A percentile compares a stretch with the other conserved stretches of the same genome.
These are phyloP conservation scores for Menura novaehollandiae DNA, from an alignment of 2,113 vertebrate genomes.

Conservation along the genomic window DNA sequence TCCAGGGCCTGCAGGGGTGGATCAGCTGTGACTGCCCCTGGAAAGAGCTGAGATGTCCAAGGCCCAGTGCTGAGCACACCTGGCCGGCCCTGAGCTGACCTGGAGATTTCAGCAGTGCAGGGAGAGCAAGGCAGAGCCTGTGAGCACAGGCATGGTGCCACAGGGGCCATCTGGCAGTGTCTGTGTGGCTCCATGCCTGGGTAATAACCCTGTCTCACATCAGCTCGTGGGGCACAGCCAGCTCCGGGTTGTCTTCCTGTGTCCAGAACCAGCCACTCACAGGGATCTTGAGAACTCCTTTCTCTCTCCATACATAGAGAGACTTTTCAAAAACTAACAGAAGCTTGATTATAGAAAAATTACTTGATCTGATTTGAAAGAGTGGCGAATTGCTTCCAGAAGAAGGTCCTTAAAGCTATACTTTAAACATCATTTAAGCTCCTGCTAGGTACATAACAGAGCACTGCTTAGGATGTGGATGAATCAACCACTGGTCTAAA, in stretches of 20 bases:
- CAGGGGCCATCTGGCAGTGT: neutral
- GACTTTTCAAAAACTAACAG: neutral
- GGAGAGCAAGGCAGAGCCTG: neutral
- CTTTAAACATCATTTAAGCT: neutral
- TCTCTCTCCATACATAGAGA: accelerated
- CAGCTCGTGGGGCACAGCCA: neutral
- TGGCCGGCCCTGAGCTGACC: neutral
- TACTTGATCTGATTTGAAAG: neutral
- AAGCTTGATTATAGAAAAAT: neutral
- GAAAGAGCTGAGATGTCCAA: neutral
- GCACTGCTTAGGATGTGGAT: neutral
- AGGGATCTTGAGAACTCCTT: neutral
- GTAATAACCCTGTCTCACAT: neutral
- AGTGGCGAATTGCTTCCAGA: neutral
- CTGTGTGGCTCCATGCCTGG: neutral
- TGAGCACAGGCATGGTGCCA: neutral
- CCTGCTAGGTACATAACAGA: neutral
- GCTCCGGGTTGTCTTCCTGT: neutral
- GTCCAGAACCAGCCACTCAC: neutral
- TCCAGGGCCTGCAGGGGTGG: neutral
- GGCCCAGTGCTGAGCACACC: neutral
- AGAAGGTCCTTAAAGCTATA: neutral
- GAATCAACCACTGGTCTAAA: neutral
- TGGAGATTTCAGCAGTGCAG: neutral
- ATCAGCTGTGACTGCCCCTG: neutral